Evolutionary conservation across 2,888 invertebrate species (phyloP).

Genomic region (Chelonus formosanus): DNA sequence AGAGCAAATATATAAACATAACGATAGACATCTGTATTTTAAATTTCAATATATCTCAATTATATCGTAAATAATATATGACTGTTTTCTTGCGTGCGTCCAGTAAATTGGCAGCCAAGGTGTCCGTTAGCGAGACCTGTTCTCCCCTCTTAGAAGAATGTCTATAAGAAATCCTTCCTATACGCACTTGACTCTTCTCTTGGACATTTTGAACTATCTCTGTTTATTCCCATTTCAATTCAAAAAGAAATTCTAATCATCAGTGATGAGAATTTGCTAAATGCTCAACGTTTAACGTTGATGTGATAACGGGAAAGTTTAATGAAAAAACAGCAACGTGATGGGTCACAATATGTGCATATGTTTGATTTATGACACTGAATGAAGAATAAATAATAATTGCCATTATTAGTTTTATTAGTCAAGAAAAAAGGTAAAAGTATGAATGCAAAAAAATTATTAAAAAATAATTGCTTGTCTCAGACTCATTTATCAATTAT

Average conservation of each 20-base stretch:
- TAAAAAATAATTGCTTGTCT: neutral
- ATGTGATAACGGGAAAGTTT: conserved; percentile 6
- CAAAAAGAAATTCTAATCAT: neutral
- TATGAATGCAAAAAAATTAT: no score
- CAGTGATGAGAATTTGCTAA: neutral
- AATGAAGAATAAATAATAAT: no score
- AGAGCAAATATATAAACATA: conserved; percentile 39
- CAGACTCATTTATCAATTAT: conserved; percentile 15
- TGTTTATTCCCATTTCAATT: neutral
- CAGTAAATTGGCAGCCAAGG: conserved; percentile 54
- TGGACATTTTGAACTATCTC: neutral
- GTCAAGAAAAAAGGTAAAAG: no score
- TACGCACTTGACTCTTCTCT: neutral
- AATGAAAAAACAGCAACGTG: conserved; percentile 1
- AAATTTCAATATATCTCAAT: conserved; percentile 60
- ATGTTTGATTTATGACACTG: no score
- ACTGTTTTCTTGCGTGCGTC: conserved; percentile 55
- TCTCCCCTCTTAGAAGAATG: conserved; percentile 26
- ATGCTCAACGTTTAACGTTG: neutral
- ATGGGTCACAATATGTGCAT: conserved; percentile 2
- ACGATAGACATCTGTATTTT: conserved; percentile 54
- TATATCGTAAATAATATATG: conserved; percentile 61
- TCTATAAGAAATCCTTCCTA: conserved; percentile 14
- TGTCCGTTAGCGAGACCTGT: conserved; percentile 48
- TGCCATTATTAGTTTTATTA: no score